Base-by-base conservation (phyloP, 2,888 invertebrate genomes). In the Tetragonula carbonaria region DNA sequence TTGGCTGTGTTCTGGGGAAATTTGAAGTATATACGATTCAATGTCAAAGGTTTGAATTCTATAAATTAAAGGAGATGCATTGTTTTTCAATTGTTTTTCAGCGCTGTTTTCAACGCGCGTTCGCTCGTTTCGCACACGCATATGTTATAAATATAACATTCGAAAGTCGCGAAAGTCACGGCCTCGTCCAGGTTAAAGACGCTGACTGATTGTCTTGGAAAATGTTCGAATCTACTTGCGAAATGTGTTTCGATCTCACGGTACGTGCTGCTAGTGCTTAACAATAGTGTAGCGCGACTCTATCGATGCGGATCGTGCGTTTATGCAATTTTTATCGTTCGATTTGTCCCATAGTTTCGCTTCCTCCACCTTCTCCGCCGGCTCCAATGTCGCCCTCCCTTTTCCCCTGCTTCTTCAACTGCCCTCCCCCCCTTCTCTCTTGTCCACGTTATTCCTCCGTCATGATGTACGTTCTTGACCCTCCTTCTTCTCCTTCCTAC, bases 311-410 rank as follows among this genome's bases (percentile, higher is more conserved):
- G 13, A 28, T 14, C 18, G 14, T 16, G 6, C 14, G 21, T 71
- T 71, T 55, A n/a, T 71, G n/a, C 21, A 71, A 71, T 57, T 63
- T 33, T 89, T 90, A 89, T 86, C 87, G 80, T 90, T 90, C 87
- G 76, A 88, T 87, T 86, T 84, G 82, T 84, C 86, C 78, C 78
- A 74, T 74, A 63, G 67, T 62, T 33, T 21, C 67, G 59, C 23
- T 78, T 78, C 70, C 67, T 53, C 62, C 38, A 21, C 50, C 23
- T 33, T 66, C 38, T 68, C 16, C 73, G 28, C 50, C 62, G 62
- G 50, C 53, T 33, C 50, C 72, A 23, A 57, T 57, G 65, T 66
- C n/a, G 18, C 23, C 18, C 74, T 62, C 33, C 63, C 62, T 28
- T 18, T 57, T 23, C 74, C 73, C 80, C 45, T 70, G 55, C 65